phyloP scores from a whole-genome alignment of 2,888 invertebrate genomes.

The Hyles lineata region DNA sequence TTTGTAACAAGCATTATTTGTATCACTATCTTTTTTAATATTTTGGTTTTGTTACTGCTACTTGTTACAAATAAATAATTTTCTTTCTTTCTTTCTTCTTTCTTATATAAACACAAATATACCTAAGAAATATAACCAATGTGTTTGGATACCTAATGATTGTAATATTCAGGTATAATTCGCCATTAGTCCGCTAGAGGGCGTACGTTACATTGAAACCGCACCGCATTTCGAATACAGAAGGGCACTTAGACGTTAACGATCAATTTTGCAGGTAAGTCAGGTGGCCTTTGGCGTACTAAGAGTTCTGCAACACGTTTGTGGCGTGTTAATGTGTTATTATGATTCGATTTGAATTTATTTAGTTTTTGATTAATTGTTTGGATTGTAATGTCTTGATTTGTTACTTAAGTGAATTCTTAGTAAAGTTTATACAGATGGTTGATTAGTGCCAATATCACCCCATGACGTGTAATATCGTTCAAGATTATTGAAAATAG shows the following conservation, averaged over 20 bases:
- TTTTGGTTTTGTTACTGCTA: no score
- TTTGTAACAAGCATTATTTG: no score
- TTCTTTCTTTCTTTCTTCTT: no score
- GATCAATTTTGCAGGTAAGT: constrained; percentile 43
- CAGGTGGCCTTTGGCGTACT: constrained; percentile 47
- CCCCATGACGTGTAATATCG: no score
- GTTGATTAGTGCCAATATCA: no score
- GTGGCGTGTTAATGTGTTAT: constrained; percentile 44
- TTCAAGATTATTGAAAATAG: no score
- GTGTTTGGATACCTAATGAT: constrained; percentile 12
- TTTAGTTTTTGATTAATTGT: not conserved
- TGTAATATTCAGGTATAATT: constrained; percentile 35
- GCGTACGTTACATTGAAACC: constrained; percentile 48
- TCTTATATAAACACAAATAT: no score
- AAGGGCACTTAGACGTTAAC: constrained; percentile 48
- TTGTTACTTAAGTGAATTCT: not conserved
- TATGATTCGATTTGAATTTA: constrained; percentile 32
- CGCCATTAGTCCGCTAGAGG: constrained; percentile 43
- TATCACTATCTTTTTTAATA: no score
- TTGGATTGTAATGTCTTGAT: not conserved
- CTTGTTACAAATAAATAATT: no score
- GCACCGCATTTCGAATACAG: constrained; percentile 48
- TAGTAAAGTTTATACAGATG: not conserved
- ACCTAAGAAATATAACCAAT: no score
- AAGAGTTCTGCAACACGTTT: constrained; percentile 37